Percentiles rank a stretch among this genome's conserved stretches.
Conservation (phyloP, 2,797 vertebrate species). For the Crocodylus rhombifer region DNA sequence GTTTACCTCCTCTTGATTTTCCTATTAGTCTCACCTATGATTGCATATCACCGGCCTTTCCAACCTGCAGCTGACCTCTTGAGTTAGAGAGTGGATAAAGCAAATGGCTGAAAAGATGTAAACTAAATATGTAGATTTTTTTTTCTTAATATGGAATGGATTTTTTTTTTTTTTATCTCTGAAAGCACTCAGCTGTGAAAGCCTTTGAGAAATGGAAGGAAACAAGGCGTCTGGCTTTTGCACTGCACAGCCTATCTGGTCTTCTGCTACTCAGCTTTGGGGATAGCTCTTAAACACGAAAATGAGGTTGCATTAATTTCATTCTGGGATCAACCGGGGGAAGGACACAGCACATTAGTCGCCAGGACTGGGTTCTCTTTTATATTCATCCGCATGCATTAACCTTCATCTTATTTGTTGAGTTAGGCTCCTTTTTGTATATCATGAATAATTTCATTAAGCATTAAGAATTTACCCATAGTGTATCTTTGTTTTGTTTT, state of each 20-base stretch:
- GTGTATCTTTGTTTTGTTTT: slow-evolving; percentile 68
- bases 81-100: not conserved
- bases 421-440: slow-evolving; percentile 80
- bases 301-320: slow-evolving; percentile 75
- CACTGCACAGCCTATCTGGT: not conserved
- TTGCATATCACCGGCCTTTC: slow-evolving; percentile 2
- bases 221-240: not conserved
- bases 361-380: slow-evolving; percentile 63
- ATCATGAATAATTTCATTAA: slow-evolving; percentile 86
- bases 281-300: slow-evolving; percentile 66
- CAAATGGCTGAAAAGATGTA: slow-evolving; percentile 3
- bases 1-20: slow-evolving; percentile 48
- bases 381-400: slow-evolving; percentile 82
- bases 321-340: slow-evolving; percentile 65
- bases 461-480: slow-evolving; percentile 81
- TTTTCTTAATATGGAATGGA: not conserved
- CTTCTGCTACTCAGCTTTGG: slow-evolving; percentile 41
- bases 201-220: not conserved
- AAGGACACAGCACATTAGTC: slow-evolving; percentile 73
- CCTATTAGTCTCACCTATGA: slow-evolving; percentile 38
- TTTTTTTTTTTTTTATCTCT: not conserved
- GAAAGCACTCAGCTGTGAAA: slow-evolving; percentile 18
- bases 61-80: slow-evolving; percentile 24
- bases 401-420: slow-evolving; percentile 85
- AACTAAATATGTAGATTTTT: slow-evolving; percentile 17